Percentiles rank a stretch among this genome's conserved stretches.
Conservation (phyloP, 2,797 vertebrate genomes). For the Philypnodon macrostomus region DNA sequence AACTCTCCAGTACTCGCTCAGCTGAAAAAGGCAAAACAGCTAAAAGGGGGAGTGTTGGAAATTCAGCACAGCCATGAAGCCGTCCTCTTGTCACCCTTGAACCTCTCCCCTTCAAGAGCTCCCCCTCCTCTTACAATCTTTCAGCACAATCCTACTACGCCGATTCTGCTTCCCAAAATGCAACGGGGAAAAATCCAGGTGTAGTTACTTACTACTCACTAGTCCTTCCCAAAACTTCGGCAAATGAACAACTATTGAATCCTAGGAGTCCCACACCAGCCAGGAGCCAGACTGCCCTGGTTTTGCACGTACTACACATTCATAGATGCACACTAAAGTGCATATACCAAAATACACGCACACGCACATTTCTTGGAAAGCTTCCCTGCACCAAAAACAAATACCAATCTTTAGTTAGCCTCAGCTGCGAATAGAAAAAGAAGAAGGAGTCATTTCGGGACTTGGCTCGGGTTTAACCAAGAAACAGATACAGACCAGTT, state of each 20-base stretch:
- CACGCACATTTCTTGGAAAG: constrained; percentile 73
- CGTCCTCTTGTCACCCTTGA: constrained; percentile 76
- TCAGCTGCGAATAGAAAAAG: constrained; percentile 66
- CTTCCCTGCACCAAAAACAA: constrained; percentile 79
- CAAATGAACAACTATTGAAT: constrained; percentile 48
- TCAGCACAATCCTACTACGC: constrained; percentile 22
- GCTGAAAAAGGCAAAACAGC: constrained; percentile 66
- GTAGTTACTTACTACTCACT: constrained; percentile 59
- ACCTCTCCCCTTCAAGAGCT: constrained; percentile 63
- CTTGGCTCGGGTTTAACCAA: constrained; percentile 61
- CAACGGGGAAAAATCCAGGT: constrained; percentile 65
- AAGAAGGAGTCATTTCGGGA: constrained; percentile 67
- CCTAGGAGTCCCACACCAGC: constrained; percentile 57
- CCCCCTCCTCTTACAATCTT: constrained; percentile 41
- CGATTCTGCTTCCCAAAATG: constrained; percentile 34
- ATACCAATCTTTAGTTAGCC: constrained; percentile 78
- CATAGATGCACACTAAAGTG: constrained; percentile 33
- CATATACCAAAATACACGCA: constrained; percentile 46
- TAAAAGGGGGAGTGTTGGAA: constrained; percentile 66
- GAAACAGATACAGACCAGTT: constrained; percentile 55
- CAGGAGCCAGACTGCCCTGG: constrained; percentile 51
- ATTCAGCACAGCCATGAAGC: constrained; percentile 72
- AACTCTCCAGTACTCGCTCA: constrained; percentile 62
- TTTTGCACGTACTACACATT: constrained; percentile 51
- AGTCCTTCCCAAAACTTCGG: constrained; percentile 53